Base-by-base conservation (phyloP, 2,888 invertebrate genomes). In the Hylaea fasciaria region DNA sequence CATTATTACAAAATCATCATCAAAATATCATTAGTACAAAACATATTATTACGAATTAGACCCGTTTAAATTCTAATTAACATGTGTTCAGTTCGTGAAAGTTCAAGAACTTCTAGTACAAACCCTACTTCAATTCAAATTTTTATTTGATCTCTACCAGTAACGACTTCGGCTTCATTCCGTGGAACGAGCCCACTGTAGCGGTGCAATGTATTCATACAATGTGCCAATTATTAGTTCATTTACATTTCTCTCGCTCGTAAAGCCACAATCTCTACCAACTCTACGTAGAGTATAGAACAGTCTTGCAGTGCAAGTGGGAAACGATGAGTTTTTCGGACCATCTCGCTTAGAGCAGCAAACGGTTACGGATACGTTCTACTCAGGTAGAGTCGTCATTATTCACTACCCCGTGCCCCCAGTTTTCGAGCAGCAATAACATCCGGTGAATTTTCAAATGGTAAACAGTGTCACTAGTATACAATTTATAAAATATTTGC, bases 311-410 rank as follows among this genome's bases (percentile, higher is more conserved):
- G 11, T 4, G 44, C 44, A 56, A 48, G 22, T 29, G 44, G 37
- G 28, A 44, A 29, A 45, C 44, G 37, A 9, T 16, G 48, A 39
- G 44, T 56, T 12, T 55, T 56, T 56, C 32, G 37, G 44, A 14
- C 28, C 49, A 56, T 49, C 44, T 49, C 49, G 44, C 56, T 56
- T 44, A 48, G 29, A 46, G 48, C 17, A 48, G 40, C 28, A n/a
- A n/a, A n/a, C n/a, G 47, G 35, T 43, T 48, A 41, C 40, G 55
- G n/a, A 29, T 11, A 17, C 32, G 41, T 17, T 16, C 43, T 1
- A 43, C 43, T 10, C 1, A 17, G 43, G 43, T 43, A 22, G 32
- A 40, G 29, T 16, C 39, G 29, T 16, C 40, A 43, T 41, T 43
- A 48, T 43, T 41, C 13, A 22, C 16, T 40, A 29, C 37, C 10